Evolutionary conservation across 2,888 invertebrate genomes (phyloP), one percentile per base, ranked within the genome.

Genomic region (Siphonodentalium dalli): DNA sequence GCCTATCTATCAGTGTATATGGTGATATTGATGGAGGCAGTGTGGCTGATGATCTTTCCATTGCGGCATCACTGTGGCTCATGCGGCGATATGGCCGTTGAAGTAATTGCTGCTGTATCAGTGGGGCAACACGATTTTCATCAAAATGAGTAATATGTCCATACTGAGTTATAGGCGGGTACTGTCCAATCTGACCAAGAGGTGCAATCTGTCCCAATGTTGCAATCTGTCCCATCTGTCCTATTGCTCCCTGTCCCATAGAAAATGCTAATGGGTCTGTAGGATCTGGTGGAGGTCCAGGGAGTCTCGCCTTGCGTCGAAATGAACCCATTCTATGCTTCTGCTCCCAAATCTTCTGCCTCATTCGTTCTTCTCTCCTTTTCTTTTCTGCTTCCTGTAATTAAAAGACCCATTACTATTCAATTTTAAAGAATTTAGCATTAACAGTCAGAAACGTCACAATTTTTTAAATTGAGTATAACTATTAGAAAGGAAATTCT

Each of bases 311-410:
- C 28, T 71, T 67, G 5, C 72, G 60, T 6, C 75, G 63, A 65
- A 74, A 74, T 27, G 71, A 72, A 24, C 71, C 69, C 35, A 76
- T 61, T 6, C 75, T 66, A 56, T 77, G 71, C 51, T 74, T 75
- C 60, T 78, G 73, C 52, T 80, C 78, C 77, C 79, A 78, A 9
- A 72, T 71, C 48, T 76, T 75, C 61, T 79, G 78, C 34, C 77
- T 68, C 61, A 75, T 64, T 41, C 76, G 60, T 51, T 80, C 80
- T 57, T 78, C 79, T 15, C 73, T 65, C 28, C 78, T 60, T 47
- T 79, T 80, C 63, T 72, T 78, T 63, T 79, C 79, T 1, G 77
- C 66, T 48, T 80, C 80, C 80, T 80, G 54, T 9, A 28, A 27
- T 7, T 3, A 47, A 40, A 26, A 9, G n/a, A n/a, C n/a, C n/a